Evolutionary conservation across 2,888 invertebrate species (phyloP).

Genomic region (Dryadula phaetusa): DNA sequence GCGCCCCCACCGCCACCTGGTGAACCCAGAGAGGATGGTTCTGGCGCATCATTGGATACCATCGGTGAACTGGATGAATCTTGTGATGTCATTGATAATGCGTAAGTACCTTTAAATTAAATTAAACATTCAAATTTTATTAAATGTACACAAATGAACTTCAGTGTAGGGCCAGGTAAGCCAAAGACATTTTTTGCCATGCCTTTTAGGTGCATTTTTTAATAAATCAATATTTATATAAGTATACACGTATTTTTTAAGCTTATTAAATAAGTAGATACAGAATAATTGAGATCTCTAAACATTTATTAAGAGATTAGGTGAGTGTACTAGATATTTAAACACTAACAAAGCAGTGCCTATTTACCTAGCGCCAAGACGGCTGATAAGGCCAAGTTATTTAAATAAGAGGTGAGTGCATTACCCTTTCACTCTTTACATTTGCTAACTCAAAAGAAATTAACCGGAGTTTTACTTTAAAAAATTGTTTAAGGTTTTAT

Average conservation of each 20-base stretch:
- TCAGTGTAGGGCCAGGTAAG: no score
- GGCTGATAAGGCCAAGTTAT: conserved; percentile 38
- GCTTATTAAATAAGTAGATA: not conserved
- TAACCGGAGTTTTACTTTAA: not conserved
- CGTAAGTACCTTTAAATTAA: conserved; percentile 62
- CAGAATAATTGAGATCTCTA: conserved; percentile 44
- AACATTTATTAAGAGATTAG: conserved; percentile 29
- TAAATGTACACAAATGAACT: no score
- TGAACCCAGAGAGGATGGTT: conserved; percentile 81
- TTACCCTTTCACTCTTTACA: conserved; percentile 34
- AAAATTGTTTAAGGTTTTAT: no score
- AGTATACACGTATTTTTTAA: no score
- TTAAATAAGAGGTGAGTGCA: conserved; percentile 38
- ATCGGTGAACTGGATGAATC: conserved; percentile 89
- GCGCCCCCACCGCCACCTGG: conserved; percentile 73
- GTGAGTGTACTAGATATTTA: not conserved
- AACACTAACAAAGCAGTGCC: conserved; percentile 38
- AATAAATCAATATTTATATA: no score
- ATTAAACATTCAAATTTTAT: no score
- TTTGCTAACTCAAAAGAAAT: conserved; percentile 3
- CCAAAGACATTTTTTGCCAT: no score
- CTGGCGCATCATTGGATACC: conserved; percentile 86
- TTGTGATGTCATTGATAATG: conserved; percentile 70
- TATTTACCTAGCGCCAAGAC: conserved; percentile 33
- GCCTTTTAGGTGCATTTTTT: no score